Evolutionary conservation across 2,888 invertebrate genomes (phyloP).

Genomic region (Junonia oenone): DNA sequence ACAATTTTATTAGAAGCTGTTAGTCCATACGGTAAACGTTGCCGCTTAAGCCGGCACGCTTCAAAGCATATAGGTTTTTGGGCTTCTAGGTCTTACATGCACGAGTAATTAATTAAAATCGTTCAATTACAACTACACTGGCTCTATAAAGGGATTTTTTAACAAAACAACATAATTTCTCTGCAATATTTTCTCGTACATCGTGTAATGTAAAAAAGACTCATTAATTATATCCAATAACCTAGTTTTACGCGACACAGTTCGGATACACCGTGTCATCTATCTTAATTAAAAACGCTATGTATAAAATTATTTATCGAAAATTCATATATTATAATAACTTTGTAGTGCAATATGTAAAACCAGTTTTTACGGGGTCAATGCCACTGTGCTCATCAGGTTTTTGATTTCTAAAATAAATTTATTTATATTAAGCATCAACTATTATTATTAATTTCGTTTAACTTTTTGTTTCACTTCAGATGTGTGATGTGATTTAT

Average conservation of each 20-base stretch:
- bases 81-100: conserved; percentile 19
- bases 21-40: conserved; percentile 3
- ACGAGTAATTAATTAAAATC: conserved; percentile 18
- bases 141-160: not conserved
- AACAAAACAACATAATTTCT: not conserved
- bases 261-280: not conserved
- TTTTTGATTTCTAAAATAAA: too few relatives aligned
- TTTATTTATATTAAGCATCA: too few relatives aligned
- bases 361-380: not conserved
- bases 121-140: not conserved
- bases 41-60: conserved; percentile 5
- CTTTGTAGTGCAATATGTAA: not conserved
- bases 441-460: too few relatives aligned
- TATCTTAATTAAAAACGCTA: conserved; percentile 1
- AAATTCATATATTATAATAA: not conserved
- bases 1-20: conserved; percentile 10
- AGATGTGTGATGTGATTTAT: too few relatives aligned
- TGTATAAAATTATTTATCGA: not conserved
- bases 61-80: conserved; percentile 21
- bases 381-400: not conserved
- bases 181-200: not conserved
- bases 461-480: too few relatives aligned
- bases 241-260: not conserved
- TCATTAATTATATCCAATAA: not conserved
- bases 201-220: not conserved